Conservation (phyloP, 2,888 invertebrate species). For the Neoaliturus tenellus region DNA sequence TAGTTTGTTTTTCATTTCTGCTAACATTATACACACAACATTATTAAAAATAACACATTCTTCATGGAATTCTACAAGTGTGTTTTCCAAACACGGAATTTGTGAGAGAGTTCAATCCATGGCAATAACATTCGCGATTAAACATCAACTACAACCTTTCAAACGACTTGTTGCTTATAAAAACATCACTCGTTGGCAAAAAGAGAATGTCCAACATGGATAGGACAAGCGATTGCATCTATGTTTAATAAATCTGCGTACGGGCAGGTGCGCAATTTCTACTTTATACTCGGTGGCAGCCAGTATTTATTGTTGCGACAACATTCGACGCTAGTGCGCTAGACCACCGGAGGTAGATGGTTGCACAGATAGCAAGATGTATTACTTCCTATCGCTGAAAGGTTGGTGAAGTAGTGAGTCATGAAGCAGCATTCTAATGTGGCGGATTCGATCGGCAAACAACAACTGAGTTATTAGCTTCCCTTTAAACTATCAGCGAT, state of each 20-base stretch:
- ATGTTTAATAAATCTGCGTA: constrained; percentile 3
- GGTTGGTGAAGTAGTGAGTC: background rate
- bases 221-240: background rate
- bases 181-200: background rate
- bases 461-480: too few species aligned
- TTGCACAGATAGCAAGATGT: background rate
- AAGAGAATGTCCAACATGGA: background rate
- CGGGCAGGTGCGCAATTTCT: constrained; percentile 29
- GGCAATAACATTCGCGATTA: too few species aligned
- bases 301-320: constrained; percentile 30
- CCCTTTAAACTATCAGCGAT: too few species aligned
- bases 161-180: background rate
- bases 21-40: too few species aligned
- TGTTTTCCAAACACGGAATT: too few species aligned
- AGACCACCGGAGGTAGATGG: constrained; percentile 13
- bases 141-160: too few species aligned
- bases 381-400: background rate
- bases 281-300: constrained; percentile 34
- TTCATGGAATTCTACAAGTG: too few species aligned
- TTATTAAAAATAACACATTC: too few species aligned
- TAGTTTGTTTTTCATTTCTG: too few species aligned
- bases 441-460: too few species aligned
- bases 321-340: background rate
- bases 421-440: too few species aligned
- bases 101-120: too few species aligned